A percentile compares a stretch with the other conserved stretches of the same genome.
Conservation (phyloP, 2,113 vertebrate genomes). For the Syrmaticus mikado region DNA sequence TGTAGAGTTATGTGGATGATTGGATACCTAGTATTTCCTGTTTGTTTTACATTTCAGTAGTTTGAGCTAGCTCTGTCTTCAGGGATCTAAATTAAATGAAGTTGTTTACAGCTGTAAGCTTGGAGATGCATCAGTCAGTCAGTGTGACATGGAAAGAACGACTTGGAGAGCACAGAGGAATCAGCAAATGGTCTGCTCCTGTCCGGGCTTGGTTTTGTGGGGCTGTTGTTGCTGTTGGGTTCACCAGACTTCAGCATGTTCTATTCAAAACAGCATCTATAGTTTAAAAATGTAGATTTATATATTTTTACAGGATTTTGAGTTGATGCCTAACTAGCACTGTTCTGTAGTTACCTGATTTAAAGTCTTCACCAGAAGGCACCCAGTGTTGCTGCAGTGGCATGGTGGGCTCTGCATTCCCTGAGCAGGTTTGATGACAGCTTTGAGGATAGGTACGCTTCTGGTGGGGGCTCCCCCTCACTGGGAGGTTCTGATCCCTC, state of each 20-base stretch:
- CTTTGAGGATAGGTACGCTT: not conserved
- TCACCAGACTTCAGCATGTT: not conserved
- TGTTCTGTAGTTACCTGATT: not conserved
- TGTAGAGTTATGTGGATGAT: not conserved
- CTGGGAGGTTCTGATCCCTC: not conserved
- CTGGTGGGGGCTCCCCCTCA: not conserved
- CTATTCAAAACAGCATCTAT: fast-evolving
- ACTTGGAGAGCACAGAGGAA: not conserved
- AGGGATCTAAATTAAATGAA: conserved; percentile 16
- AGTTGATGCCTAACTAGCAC: not conserved
- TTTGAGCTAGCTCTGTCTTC: not conserved
- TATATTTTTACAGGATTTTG: not conserved
- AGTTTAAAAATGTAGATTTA: not conserved
- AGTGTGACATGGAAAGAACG: not conserved
- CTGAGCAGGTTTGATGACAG: not conserved
- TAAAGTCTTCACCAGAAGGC: not conserved
- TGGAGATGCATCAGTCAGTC: not conserved
- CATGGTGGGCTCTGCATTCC: not conserved
- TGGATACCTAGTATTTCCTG: not conserved
- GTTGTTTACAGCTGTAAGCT: conserved; percentile 6
- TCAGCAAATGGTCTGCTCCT: not conserved
- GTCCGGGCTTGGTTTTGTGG: not conserved
- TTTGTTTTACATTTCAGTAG: conserved; percentile 4
- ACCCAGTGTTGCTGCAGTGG: not conserved
- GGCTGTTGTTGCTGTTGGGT: fast-evolving